Evolutionary conservation across 2,888 invertebrate genomes (phyloP).

Genomic region (Drosophila mercatorum): DNA sequence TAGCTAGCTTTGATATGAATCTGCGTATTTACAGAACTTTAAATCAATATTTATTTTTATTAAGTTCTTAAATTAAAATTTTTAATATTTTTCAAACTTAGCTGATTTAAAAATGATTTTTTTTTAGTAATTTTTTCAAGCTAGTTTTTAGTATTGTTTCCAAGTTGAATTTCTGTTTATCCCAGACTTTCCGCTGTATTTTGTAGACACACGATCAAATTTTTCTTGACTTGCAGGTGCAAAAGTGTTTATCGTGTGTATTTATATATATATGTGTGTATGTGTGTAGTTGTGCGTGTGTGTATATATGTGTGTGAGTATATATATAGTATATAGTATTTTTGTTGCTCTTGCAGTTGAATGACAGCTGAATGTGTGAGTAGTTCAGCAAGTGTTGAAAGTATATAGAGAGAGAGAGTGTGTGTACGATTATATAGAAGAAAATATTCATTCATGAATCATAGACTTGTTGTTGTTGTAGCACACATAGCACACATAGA

Average conservation of each 20-base stretch:
- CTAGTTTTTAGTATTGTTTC: background rate
- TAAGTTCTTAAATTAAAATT: background rate
- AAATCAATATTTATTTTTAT: background rate
- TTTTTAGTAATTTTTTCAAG: constrained; percentile 7
- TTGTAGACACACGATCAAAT: constrained; percentile 13
- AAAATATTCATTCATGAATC: constrained; percentile 19
- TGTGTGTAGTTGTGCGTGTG: constrained; percentile 22
- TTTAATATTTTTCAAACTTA: background rate
- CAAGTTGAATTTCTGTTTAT: background rate
- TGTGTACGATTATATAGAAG: constrained; percentile 19
- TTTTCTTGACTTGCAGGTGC: constrained; percentile 42
- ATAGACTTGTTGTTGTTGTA: constrained; percentile 19
- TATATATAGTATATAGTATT: constrained; percentile 15
- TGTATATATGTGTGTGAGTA: constrained; percentile 10
- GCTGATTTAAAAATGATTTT: constrained; percentile 7
- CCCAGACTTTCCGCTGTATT: background rate
- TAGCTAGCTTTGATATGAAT: constrained; percentile 3
- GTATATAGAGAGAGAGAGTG: constrained; percentile 16
- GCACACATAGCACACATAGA: constrained; percentile 68
- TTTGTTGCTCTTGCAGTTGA: constrained; percentile 18
- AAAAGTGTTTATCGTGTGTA: constrained; percentile 23
- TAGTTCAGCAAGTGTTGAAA: constrained; percentile 18
- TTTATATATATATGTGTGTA: constrained; percentile 14
- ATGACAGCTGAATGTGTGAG: constrained; percentile 32
- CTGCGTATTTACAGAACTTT: background rate